Evolutionary conservation across 2,797 vertebrate genomes (phyloP), one percentile per base, ranked within the genome.

Genomic region (Morelia viridis): DNA sequence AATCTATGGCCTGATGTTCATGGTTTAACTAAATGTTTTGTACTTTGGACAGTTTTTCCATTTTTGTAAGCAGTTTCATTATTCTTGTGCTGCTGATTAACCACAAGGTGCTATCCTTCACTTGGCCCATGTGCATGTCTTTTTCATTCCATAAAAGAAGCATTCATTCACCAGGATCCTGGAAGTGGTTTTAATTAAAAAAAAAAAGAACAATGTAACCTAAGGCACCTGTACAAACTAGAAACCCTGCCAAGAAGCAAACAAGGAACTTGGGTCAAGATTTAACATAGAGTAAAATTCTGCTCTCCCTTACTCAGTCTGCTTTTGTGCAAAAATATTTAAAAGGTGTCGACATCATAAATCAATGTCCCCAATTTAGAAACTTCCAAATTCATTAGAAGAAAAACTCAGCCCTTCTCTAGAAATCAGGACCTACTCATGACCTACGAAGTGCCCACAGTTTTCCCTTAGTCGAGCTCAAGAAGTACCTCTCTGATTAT

Each of bases 91-190:
- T 53, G 83, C 84, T 61, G 88, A 92, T 80, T 92, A 86, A 61
- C 83, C 88, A 86, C 91, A 89, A 86, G 46, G 65, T 91, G 80
- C 89, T 58, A 88, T 1, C 89, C 90, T 93, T 89, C 90, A 4
- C 12, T 58, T 28, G 86, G 89, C 87, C 5, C 89, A 8, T 1
- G 6, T 58, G 76, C 91, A 85, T 58, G 11, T 9, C 62, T 90
- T 92, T 92, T 90, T 92, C 92, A 92, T 28, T 60, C 84, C 88
- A 92, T 60, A 92, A 92, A 76, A 76, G 84, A 92, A 86, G 19
- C 84, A 92, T 90, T 80, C 88, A 87, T 92, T 92, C 61, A n/a
- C 64, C 84, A 76, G 64, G 84, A 90, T 92, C 64, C 12, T 90
- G 84, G 84, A 90, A 87, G 84, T 89, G 91, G 50, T 28, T 92